Conservation (phyloP, 1,140 invertebrate species). For the Popillia japonica region DNA sequence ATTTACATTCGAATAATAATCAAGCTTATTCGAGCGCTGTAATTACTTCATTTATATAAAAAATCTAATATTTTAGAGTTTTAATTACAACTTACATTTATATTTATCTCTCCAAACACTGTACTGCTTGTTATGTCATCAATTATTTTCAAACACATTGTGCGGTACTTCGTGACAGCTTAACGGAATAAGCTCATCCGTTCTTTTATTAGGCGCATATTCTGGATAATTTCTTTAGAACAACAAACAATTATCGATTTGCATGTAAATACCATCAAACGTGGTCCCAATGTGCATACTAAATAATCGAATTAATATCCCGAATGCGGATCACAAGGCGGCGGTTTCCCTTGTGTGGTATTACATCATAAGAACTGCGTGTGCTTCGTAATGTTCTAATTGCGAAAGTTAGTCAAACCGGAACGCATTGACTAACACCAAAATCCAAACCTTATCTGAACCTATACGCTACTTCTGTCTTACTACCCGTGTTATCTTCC, state of each 20-base stretch:
- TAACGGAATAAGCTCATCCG: neutral
- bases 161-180: neutral
- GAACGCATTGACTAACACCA: neutral
- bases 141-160: no score
- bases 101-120: no score
- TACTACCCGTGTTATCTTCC: neutral
- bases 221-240: neutral
- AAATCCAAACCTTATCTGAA: neutral
- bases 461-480: neutral
- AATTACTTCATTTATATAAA: no score
- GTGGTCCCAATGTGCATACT: neutral
- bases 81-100: no score
- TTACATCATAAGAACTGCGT: constrained; percentile 1
- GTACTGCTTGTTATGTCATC: no score
- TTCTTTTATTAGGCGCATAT: neutral
- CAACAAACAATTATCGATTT: neutral
- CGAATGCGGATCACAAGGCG: neutral
- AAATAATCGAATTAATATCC: neutral
- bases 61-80: no score
- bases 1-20: no score
- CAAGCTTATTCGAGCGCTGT: no score
- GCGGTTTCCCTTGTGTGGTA: neutral
- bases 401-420: constrained; percentile 14
- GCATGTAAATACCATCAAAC: neutral
- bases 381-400: constrained; percentile 5